Conservation (phyloP, 2,797 vertebrate genomes). For the Channa striata region DNA sequence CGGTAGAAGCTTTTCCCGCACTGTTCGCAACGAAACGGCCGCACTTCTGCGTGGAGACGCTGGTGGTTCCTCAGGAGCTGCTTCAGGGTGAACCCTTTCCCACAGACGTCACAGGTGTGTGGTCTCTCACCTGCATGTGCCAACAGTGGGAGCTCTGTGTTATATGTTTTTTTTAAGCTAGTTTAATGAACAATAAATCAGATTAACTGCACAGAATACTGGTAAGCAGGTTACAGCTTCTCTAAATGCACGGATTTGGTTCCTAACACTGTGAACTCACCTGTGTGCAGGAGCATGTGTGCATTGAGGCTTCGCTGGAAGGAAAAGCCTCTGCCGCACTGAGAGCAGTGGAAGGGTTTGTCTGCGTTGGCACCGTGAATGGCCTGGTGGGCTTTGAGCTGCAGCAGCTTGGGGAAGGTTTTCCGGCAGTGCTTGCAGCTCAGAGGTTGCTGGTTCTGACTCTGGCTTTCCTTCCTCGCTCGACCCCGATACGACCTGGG, state of each 20-base stretch:
- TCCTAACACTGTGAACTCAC: conserved; percentile 26
- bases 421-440: conserved; percentile 78
- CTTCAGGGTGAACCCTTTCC: conserved; percentile 77
- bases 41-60: conserved; percentile 80
- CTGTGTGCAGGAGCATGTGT: conserved; percentile 80
- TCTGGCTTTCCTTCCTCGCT: conserved; percentile 32
- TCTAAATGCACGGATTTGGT: background rate
- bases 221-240: too few relatives aligned
- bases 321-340: conserved; percentile 74
- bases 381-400: conserved; percentile 76
- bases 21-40: conserved; percentile 80
- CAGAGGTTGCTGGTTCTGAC: conserved; percentile 54
- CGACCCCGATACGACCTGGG: conserved; percentile 36
- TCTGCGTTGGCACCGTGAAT: conserved; percentile 58
- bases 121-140: conserved; percentile 68
- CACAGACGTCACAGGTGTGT: conserved; percentile 76
- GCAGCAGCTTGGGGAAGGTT: conserved; percentile 71
- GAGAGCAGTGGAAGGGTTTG: conserved; percentile 73
- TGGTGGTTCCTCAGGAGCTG: conserved; percentile 79
- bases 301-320: conserved; percentile 75
- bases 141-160: background rate
- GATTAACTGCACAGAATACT: too few relatives aligned
- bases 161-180: background rate
- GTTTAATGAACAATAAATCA: too few relatives aligned
- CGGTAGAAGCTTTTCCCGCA: conserved; percentile 85